Conservation (phyloP, 2,113 vertebrate genomes). For the Gasterosteus aculeatus region DNA sequence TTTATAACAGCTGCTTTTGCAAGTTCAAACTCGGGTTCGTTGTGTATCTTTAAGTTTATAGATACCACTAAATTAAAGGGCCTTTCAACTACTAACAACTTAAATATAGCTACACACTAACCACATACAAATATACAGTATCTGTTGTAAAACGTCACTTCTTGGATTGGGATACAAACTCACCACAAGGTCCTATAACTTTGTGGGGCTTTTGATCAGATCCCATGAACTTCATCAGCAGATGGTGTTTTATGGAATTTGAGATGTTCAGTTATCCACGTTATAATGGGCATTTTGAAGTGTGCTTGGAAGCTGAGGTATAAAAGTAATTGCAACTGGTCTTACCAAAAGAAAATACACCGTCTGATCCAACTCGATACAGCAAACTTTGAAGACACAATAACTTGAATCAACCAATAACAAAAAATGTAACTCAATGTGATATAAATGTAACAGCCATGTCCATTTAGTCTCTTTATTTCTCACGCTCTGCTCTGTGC, state of each 20-base stretch:
- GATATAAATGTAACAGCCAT: not conserved
- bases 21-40: not conserved
- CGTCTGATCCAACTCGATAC: not conserved
- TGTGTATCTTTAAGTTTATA: constrained; percentile 1
- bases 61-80: constrained; percentile 1
- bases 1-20: constrained; percentile 6
- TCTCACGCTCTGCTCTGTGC: not conserved
- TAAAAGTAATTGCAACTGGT: not conserved
- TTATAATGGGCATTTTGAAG: rapidly evolving
- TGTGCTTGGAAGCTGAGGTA: not conserved
- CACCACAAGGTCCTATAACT: not conserved
- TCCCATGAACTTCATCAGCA: not conserved
- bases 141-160: not conserved
- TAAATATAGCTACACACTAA: not conserved
- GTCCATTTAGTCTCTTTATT: not conserved
- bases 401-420: not conserved
- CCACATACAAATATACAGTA: too few relatives aligned
- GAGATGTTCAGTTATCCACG: not conserved
- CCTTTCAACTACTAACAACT: not conserved
- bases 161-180: not conserved
- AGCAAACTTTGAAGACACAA: not conserved
- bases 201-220: not conserved
- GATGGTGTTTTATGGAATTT: not conserved
- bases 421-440: not conserved
- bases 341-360: not conserved